Conservation (phyloP, 1,140 invertebrate species). For the Drosophila truncata region DNA sequence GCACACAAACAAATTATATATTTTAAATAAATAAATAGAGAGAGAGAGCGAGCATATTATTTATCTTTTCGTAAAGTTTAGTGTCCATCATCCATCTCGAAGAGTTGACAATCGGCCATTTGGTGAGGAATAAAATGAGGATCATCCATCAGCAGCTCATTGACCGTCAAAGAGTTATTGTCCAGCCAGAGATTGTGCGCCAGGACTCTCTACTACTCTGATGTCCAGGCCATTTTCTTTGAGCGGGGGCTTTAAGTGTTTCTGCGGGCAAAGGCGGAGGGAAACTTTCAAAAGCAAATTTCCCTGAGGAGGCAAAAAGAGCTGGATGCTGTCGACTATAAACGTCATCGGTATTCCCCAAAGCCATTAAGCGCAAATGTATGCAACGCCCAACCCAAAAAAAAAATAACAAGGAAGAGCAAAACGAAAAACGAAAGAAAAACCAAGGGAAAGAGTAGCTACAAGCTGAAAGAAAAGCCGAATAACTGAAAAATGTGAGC, state of each 20-base stretch:
- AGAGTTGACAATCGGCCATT: conserved; percentile 21
- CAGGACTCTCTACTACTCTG: conserved; percentile 14
- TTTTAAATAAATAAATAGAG: not conserved
- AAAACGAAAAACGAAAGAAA: not conserved
- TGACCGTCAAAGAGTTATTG: conserved; percentile 72
- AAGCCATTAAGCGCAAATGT: conserved; percentile 83
- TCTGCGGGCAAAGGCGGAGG: conserved; percentile 36
- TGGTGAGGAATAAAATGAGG: conserved; percentile 15
- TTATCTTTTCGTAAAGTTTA: not conserved
- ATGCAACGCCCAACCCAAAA: conserved; percentile 70
- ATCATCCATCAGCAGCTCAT: conserved; percentile 71
- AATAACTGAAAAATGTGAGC: conserved; percentile 79
- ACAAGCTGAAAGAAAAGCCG: conserved; percentile 22
- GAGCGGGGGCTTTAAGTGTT: conserved; percentile 64
- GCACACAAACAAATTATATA: not conserved
- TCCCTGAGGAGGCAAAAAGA: conserved; percentile 67
- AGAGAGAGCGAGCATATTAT: no score
- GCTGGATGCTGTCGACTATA: conserved; percentile 70
- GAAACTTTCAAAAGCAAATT: conserved; percentile 79
- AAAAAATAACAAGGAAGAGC: conserved; percentile 5
- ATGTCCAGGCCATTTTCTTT: conserved; percentile 28
- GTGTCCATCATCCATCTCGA: conserved; percentile 18
- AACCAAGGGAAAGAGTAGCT: conserved; percentile 12
- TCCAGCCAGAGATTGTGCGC: conserved; percentile 41
- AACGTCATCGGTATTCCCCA: conserved; percentile 82